These are phyloP conservation scores for Sander lucioperca DNA, from an alignment of 2,113 vertebrate species.

Conservation along the genomic window DNA sequence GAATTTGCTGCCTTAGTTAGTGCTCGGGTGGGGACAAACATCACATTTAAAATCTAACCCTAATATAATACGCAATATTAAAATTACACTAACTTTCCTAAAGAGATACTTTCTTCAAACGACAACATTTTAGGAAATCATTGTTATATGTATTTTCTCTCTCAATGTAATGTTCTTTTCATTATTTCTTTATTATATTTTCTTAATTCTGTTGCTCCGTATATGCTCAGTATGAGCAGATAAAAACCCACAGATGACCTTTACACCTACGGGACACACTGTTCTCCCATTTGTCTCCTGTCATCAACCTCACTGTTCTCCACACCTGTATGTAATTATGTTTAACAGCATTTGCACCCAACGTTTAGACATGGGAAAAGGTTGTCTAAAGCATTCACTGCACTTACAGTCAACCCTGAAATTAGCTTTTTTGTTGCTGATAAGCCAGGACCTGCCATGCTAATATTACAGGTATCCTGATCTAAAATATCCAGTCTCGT, in stretches of 20 bases:
- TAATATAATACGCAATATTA: neutral
- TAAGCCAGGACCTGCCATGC: neutral
- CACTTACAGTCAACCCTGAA: slow-evolving; percentile 54
- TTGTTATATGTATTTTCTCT: neutral
- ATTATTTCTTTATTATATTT: neutral
- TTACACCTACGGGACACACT: neutral
- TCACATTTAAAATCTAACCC: neutral
- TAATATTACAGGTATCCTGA: slow-evolving; percentile 17
- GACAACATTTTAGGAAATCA: neutral
- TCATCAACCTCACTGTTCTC: neutral
- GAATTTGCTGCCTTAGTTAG: neutral
- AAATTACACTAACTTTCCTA: neutral
- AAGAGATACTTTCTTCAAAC: neutral
- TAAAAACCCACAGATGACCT: neutral
- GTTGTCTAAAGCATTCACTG: slow-evolving; percentile 28
- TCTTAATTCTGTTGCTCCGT: neutral
- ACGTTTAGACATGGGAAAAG: slow-evolving; percentile 22
- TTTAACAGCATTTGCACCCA: slow-evolving; percentile 4
- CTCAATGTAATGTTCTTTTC: neutral
- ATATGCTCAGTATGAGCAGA: neutral
- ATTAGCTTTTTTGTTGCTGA: slow-evolving; percentile 36
- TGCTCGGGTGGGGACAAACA: neutral
- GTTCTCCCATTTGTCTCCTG: slow-evolving; percentile 13
- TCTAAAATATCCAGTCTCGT: slow-evolving; percentile 15
- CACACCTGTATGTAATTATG: slow-evolving; percentile 9